Evolutionary conservation across 2,888 invertebrate species (phyloP).

Genomic region (Disparrhopalites patrizii): DNA sequence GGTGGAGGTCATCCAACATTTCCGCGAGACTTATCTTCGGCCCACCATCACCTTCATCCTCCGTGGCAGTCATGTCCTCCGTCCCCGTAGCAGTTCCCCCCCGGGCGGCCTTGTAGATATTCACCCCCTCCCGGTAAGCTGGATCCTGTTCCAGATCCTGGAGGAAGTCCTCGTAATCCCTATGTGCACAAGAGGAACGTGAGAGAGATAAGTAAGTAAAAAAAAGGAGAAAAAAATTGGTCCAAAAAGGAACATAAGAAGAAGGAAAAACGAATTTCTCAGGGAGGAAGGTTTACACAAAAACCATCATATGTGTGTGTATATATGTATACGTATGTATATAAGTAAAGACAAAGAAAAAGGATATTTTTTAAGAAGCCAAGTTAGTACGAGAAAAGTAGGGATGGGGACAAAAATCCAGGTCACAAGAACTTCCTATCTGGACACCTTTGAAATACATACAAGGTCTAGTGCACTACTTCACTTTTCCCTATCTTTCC

Average conservation of each 20-base stretch:
- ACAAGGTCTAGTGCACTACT: no score
- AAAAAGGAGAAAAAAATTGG: neutral
- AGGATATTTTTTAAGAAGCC: no score
- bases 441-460: no score
- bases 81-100: conserved; percentile 53
- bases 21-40: conserved; percentile 82
- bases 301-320: no score
- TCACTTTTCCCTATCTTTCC: neutral
- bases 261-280: no score
- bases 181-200: no score
- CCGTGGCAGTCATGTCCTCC: conserved; percentile 58
- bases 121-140: conserved; percentile 80
- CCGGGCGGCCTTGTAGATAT: conserved; percentile 68
- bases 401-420: no score
- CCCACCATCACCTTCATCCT: conserved; percentile 55
- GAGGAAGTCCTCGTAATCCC: conserved; percentile 91
- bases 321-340: no score
- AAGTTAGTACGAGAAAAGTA: no score
- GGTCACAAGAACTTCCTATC: no score
- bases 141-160: conserved; percentile 97
- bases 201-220: neutral
- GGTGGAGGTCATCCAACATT: conserved; percentile 85
- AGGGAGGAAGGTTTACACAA: no score
- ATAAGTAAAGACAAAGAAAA: no score
- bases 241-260: neutral